These are phyloP conservation scores for Schizopygopsis pylzovi DNA, from an alignment of 2,797 vertebrate genomes.

Conservation along the genomic window DNA sequence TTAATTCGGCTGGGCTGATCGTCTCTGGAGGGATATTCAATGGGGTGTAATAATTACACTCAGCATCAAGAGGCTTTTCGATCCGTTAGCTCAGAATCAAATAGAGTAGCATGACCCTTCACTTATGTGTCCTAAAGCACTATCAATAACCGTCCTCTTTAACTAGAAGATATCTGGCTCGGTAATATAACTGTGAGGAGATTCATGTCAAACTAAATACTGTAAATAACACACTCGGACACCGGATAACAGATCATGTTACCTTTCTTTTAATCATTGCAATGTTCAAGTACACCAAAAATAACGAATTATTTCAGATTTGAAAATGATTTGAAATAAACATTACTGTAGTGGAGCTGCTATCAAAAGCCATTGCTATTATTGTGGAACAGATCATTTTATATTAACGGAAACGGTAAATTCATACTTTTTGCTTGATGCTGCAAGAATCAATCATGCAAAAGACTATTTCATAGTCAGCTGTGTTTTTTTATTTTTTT, in stretches of 20 bases:
- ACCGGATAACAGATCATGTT: not conserved
- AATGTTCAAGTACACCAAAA: not conserved
- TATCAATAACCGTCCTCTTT: slow-evolving; percentile 1
- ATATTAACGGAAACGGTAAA: not conserved
- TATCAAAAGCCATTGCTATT: not conserved
- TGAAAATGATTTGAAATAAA: not conserved
- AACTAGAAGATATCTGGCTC: not conserved
- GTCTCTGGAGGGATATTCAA: slow-evolving; percentile 30
- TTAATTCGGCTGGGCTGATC: no score
- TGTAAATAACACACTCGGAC: not conserved
- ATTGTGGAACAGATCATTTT: not conserved
- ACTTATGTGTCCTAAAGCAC: not conserved
- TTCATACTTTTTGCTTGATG: not conserved
- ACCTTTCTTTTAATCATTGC: not conserved
- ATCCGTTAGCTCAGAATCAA: slow-evolving; percentile 16
- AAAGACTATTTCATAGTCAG: not conserved
- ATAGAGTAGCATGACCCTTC: not conserved
- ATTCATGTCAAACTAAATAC: not conserved
- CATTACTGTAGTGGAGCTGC: not conserved
- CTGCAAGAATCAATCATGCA: no score
- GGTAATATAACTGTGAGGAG: not conserved
- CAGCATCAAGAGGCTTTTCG: slow-evolving; percentile 29
- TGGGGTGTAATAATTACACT: slow-evolving; percentile 36
- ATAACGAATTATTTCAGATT: not conserved
- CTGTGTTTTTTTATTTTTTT: no score